These are phyloP conservation scores for Aspidiotus destructor DNA, from an alignment of 2,888 invertebrate species.

Conservation along the genomic window DNA sequence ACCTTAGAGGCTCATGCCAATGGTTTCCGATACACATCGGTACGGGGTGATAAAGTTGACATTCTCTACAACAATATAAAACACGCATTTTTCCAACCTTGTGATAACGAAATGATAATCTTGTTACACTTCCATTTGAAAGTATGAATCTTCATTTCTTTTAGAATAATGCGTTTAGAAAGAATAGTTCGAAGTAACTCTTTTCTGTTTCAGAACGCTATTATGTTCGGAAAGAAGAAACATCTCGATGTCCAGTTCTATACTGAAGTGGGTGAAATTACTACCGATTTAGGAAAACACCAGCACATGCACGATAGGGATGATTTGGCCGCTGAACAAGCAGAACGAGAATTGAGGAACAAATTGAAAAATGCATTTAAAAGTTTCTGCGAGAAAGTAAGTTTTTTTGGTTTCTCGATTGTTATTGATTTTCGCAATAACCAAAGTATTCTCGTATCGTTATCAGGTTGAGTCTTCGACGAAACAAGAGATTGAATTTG, in stretches of 20 bases:
- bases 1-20: slow-evolving; percentile 91
- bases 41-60: slow-evolving; percentile 99
- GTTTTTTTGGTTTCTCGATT: background rate
- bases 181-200: background rate
- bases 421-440: background rate
- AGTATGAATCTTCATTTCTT: slow-evolving; percentile 60
- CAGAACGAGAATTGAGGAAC: slow-evolving; percentile 90
- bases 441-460: slow-evolving; percentile 15
- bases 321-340: slow-evolving; percentile 96
- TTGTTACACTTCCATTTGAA: slow-evolving; percentile 96
- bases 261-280: slow-evolving; percentile 99
- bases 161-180: slow-evolving; percentile 55
- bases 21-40: slow-evolving; percentile 93
- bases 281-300: slow-evolving; percentile 97
- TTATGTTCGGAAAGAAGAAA: slow-evolving; percentile 99
- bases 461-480: slow-evolving; percentile 75
- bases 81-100: slow-evolving; percentile 98
- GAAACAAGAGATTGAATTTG: slow-evolving; percentile 95
- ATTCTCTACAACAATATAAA: slow-evolving; percentile 99
- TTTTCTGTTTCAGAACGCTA: slow-evolving; percentile 62
- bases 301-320: slow-evolving; percentile 99
- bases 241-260: slow-evolving; percentile 99
- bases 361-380: slow-evolving; percentile 96
- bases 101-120: slow-evolving; percentile 99
- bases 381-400: slow-evolving; percentile 91